Conservation (phyloP, 2,797 vertebrate genomes). For the Trachurus trachurus region DNA sequence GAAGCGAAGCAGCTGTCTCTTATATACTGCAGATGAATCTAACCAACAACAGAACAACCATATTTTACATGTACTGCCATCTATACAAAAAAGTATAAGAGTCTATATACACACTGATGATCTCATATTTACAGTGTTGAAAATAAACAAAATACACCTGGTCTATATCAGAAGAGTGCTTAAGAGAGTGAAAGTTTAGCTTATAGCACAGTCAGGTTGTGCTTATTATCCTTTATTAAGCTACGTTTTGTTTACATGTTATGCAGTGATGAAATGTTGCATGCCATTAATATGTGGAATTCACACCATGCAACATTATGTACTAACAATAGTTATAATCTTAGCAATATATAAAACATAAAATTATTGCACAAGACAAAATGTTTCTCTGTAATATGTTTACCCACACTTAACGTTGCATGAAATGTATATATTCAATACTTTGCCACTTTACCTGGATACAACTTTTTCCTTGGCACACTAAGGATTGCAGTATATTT, state of each 20-base stretch:
- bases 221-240: constrained; percentile 17
- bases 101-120: constrained; percentile 53
- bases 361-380: constrained; percentile 66
- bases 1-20: constrained; percentile 55
- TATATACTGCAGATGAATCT: constrained; percentile 48
- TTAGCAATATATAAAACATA: constrained; percentile 50
- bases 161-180: constrained; percentile 23
- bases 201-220: constrained; percentile 20
- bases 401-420: constrained; percentile 57
- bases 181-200: constrained; percentile 31
- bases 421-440: constrained; percentile 70
- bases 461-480: constrained; percentile 45
- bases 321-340: constrained; percentile 43
- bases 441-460: constrained; percentile 38
- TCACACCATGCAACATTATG: constrained; percentile 71
- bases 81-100: constrained; percentile 68
- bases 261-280: constrained; percentile 50
- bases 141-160: constrained; percentile 37
- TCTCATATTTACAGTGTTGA: constrained; percentile 69
- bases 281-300: constrained; percentile 53
- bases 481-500: constrained; percentile 12
- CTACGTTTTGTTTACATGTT: constrained; percentile 25
- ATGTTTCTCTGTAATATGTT: constrained; percentile 56
- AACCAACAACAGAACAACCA: constrained; percentile 62
- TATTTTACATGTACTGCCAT: constrained; percentile 42